Base-by-base conservation (phyloP, 2,888 invertebrate genomes). In the Drosophila cracens region DNA sequence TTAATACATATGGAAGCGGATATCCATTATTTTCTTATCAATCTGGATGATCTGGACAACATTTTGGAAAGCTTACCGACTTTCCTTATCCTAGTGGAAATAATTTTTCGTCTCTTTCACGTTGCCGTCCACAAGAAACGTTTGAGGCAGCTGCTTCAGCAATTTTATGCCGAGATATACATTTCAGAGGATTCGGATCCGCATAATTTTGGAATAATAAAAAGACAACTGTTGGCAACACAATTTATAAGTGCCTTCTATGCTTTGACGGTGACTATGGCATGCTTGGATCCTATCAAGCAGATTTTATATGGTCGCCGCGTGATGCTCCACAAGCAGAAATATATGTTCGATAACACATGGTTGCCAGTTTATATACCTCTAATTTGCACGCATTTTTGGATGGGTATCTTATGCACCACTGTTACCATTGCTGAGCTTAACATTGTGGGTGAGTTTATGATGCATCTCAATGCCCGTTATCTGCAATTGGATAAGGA, bases 391-490 rank as follows among this genome's bases (percentile, higher is more conserved):
- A 48, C 76, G 1, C 74, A 76, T 2, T 34, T 82, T 2, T 90
- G 84, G 83, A 68, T 79, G 11, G 87, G 90, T 11, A 10, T 79
- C 2, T 60, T 81, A 6, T 79, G 90, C 5, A 81, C 73, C 11
- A 79, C 78, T 5, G 76, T 81, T 21, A 38, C 90, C 1, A 75
- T 85, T 1, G 87, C 79, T 4, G 91, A 92, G 29, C 67, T 88
- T 0, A 91, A 89, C 80, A 33, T 89, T 2, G 53, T 92, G 68
- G 90, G 87, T 16, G 88, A 76, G 60, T 61, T 87, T 40, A 83
- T 92, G 51, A 73, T 92, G 76, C 90, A 92, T 49, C 70, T 92
- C 18, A 91, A 92, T 75, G 83, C 72, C 3, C 79, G 90, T 0
- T 92, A 91, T 59, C 34, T 74, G 4, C 57, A 84, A 34, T 57